phyloP scores from a whole-genome alignment of 1,140 invertebrate species.

The Campoletis sonorensis region DNA sequence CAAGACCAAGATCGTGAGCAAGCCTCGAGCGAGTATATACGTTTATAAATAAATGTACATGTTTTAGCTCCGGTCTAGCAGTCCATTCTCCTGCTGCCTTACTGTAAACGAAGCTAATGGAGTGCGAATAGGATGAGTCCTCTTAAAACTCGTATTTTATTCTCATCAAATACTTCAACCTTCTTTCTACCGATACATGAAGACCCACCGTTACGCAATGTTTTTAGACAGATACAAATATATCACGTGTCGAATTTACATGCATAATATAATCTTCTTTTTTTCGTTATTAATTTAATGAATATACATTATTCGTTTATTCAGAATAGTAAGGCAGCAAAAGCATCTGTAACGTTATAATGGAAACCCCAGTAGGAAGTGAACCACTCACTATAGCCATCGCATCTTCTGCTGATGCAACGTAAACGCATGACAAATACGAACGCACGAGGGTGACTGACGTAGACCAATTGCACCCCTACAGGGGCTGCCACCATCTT shows the following conservation, averaged over 20 bases:
- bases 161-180: background rate
- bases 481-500: conserved; percentile 45
- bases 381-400: conserved; percentile 16
- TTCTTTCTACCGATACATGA: background rate
- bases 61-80: conserved; percentile 4
- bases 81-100: conserved; percentile 34
- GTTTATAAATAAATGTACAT: background rate
- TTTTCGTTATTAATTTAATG: background rate
- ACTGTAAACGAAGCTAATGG: conserved; percentile 42
- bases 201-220: background rate
- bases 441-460: conserved; percentile 50
- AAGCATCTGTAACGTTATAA: conserved; percentile 6
- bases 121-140: conserved; percentile 37
- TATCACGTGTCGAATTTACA: too few relatives aligned
- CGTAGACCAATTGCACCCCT: conserved; percentile 49
- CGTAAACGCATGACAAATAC: conserved; percentile 47
- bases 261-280: too few relatives aligned
- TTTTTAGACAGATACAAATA: background rate
- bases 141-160: background rate
- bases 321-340: conserved; percentile 4
- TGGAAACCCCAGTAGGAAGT: conserved; percentile 1
- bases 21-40: conserved; percentile 14
- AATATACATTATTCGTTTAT: background rate
- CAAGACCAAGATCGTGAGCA: conserved; percentile 36
- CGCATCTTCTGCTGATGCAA: conserved; percentile 45